Conservation (phyloP, 2,888 invertebrate genomes). For the Pollenia amentaria region DNA sequence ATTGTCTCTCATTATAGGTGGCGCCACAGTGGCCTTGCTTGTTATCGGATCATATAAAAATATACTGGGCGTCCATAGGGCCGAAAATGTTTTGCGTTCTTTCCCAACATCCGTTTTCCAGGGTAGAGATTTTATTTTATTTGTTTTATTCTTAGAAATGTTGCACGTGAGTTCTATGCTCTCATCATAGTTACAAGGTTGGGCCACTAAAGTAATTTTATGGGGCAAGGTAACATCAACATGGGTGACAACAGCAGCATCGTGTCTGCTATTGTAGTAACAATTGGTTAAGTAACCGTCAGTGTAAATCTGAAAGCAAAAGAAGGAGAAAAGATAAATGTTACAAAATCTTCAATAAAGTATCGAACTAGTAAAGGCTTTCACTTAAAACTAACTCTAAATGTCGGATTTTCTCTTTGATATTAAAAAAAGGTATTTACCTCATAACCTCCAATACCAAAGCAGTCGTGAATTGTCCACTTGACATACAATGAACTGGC, state of each 20-base stretch:
- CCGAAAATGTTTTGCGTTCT: not conserved
- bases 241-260: conserved; percentile 81
- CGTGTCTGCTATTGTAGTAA: conserved; percentile 79
- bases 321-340: not conserved
- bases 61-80: conserved; percentile 79
- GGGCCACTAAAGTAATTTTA: conserved; percentile 80
- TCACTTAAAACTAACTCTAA: not conserved
- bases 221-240: conserved; percentile 80
- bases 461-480: conserved; percentile 80
- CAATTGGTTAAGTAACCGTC: conserved; percentile 82
- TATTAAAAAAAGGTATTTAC: conserved; percentile 71
- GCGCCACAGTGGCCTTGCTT: not conserved
- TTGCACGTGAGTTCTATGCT: conserved; percentile 53
- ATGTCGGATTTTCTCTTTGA: too few relatives aligned
- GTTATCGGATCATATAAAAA: conserved; percentile 78
- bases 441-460: conserved; percentile 82
- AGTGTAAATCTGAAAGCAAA: conserved; percentile 79
- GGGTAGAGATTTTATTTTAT: conserved; percentile 68
- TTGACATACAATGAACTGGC: conserved; percentile 80
- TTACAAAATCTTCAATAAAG: too few relatives aligned
- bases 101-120: conserved; percentile 75
- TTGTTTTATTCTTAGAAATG: conserved; percentile 5
- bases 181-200: conserved; percentile 73
- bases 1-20: conserved; percentile 36
- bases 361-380: too few relatives aligned